These are phyloP conservation scores for Pardalotus punctatus DNA, from an alignment of 2,113 vertebrate species.

Conservation along the genomic window DNA sequence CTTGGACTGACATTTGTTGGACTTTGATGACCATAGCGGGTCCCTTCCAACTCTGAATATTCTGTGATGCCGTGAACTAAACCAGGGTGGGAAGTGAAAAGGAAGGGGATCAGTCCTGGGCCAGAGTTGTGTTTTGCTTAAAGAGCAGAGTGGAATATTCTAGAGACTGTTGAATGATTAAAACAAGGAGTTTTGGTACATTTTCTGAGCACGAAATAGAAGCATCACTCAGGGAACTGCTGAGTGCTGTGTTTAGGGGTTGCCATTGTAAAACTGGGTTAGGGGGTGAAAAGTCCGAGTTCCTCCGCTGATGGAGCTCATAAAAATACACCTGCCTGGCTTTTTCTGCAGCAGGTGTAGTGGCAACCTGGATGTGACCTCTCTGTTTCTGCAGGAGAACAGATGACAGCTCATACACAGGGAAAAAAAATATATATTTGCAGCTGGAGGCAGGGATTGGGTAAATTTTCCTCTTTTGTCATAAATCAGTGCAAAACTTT, in stretches of 20 bases:
- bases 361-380: background rate
- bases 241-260: background rate
- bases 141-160: background rate
- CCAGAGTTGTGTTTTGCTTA: background rate
- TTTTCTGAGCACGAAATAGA: background rate
- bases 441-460: background rate
- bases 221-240: background rate
- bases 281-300: background rate
- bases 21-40: background rate
- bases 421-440: background rate
- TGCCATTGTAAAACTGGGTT: background rate
- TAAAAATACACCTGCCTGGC: background rate
- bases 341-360: background rate
- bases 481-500: background rate
- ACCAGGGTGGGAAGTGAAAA: background rate
- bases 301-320: background rate
- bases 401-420: background rate
- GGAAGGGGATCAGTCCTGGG: background rate
- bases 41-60: background rate
- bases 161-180: background rate
- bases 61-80: background rate
- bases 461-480: background rate
- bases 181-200: fast-evolving
- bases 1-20: background rate
- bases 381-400: background rate